Evolutionary conservation across 92 coral and sea anemone species (phyloP), one percentile per base, ranked within the genome.

Genomic region (Siderastrea radians): DNA sequence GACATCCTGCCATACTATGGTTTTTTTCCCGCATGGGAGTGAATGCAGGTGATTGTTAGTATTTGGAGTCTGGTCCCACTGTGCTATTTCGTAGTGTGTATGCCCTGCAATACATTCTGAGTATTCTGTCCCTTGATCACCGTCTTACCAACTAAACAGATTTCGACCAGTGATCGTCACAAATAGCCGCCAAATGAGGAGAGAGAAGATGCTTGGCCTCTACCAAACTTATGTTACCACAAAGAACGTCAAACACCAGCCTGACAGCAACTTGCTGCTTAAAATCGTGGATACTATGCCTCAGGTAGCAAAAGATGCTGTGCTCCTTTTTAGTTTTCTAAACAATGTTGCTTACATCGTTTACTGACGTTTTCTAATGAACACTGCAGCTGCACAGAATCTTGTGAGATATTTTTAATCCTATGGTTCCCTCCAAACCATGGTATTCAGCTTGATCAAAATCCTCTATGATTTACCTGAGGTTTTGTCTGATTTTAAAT

Each of bases 31-130:
- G n/a, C n/a, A n/a, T n/a, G n/a, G n/a, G n/a, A n/a, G n/a, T n/a
- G n/a, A n/a, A n/a, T n/a, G n/a, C n/a, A n/a, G n/a, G n/a, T n/a
- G 91, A 65, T 87, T 87, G 77, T 91, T 87, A 4, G 92, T 87
- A 12, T 75, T 87, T 11, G 89, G 81, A 17, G 84, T 75, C 12
- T 54, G 26, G 66, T 91, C 94, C 91, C 94, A 91, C 1, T 91
- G 88, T 3, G 81, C 91, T 61, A 1, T 81, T 85, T 48, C 91
- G 38, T 9, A 68, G 8, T 5, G 81, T 87, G 59, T 74, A 87
- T 11, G 87, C 93, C 65, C 79, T 74, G 38, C 86, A 77, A 49
- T 52, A 62, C 93, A 86, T 85, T 55, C 68, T 59, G 1, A 85
- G 82, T 13, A 17, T 85, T 54, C 71, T 44, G 1, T 86, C 87